Base-by-base conservation (phyloP, 1,140 invertebrate genomes). In the Ylistrum balloti region DNA sequence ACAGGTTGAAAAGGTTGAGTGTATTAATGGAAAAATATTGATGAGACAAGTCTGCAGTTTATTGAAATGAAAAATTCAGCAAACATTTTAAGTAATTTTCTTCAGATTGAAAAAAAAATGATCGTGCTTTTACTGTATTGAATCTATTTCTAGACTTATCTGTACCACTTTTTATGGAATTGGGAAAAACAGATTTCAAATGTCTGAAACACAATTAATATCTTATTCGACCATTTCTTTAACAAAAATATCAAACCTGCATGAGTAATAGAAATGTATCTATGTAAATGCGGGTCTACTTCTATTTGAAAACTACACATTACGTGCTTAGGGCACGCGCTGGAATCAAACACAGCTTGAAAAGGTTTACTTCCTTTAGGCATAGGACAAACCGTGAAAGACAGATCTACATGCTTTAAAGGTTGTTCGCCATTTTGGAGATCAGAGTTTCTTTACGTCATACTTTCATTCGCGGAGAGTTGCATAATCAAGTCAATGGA, bases 21-120 rank as follows among this genome's bases (percentile, higher is more conserved):
- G 22, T 74, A 74, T 74, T 74, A 74, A 74, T 74, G 56, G 56
- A 74, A 28, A 74, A 74, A n/a, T 74, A 74, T 74, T 74, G 56
- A 74, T 74, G 56, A 74, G n/a, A 74, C 3, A n/a, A 74, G 56
- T 74, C 22, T 74, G 22, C 56, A 7, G 56, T 74, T 74, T 74
- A 74, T n/a, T 74, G 56, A 28, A 74, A 74, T 28, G 56, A 74
- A 74, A 74, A 74, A 74, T 74, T 45, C 56, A 74, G 56, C n/a
- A n/a, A 3, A 28, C 56, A 74, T 74, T 74, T 74, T 28, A 74
- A 1, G 22, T n/a, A 1, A n/a, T n/a, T 17, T n/a, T 74, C 5
- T 74, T 17, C 28, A 28, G 17, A 3, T 74, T 3, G 20, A 74
- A 11, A 74, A 74, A 11, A 28, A 74, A 74, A 74, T 74, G 11